Base-by-base conservation (phyloP, 2,113 vertebrate species). In the Protomyctophum bolini region DNA sequence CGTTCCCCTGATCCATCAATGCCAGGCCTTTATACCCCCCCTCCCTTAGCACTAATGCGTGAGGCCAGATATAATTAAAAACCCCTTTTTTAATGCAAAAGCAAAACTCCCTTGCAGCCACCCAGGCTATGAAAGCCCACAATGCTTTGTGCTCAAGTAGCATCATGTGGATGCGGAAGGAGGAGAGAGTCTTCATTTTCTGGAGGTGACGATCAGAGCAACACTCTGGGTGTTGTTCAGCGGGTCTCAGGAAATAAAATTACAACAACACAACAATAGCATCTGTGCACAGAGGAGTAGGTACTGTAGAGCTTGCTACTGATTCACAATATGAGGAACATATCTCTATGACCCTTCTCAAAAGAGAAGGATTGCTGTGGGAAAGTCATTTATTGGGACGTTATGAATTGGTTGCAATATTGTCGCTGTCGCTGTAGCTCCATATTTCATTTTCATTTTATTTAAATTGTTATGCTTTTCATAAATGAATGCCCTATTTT, bases 1-100 rank as follows among this genome's bases (percentile, higher is more conserved):
- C 63, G 60, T 65, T 48, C 67, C 50, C 79, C 21, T 73, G 79
- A 89, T 91, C 87, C 85, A 73, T 93, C 83, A 71, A 60, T 90
- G 82, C 83, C 87, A 83, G 60, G 62, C 78, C 55, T 58, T 70
- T 65, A 73, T 77, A 48, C 58, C 76, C 65, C 76, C 65, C 68
- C 81, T 82, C 80, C 60, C 66, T 77, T 72, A 75, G 77, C 76
- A 62, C 68, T 80, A 88, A 87, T 80, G 79, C 83, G 72, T 59
- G 58, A 55, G 72, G 56, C 63, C 77, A 85, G 69, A 55, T 72
- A 61, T 82, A 86, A 85, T 83, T 83, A 82, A 66, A 41, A 78
- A 76, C 47, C 74, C 69, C 65, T 57, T 58, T 76, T 63, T 73
- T 77, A 70, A 68, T 66, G 10, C 33, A 55, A 41, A 9, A 6